Conservation (phyloP, 2,113 vertebrate species). For the Thamnophis sirtalis region DNA sequence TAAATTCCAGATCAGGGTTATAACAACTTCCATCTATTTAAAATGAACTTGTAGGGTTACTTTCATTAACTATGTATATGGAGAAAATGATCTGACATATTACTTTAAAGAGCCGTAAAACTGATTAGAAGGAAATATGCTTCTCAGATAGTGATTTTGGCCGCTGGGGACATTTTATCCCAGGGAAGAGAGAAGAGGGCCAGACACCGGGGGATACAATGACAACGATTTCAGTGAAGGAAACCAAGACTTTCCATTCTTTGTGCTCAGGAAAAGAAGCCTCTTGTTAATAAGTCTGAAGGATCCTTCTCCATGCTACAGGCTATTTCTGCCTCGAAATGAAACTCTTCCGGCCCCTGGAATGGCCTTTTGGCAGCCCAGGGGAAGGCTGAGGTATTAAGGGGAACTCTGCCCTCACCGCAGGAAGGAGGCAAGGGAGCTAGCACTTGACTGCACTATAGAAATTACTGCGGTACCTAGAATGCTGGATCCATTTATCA, state of each 20-base stretch:
- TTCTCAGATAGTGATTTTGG: conserved; percentile 66
- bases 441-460: conserved; percentile 79
- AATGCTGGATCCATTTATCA: conserved; percentile 82
- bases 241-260: conserved; percentile 11
- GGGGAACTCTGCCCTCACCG: conserved; percentile 75
- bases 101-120: conserved; percentile 83
- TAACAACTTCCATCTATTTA: conserved; percentile 86
- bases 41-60: conserved; percentile 86
- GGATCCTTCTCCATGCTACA: conserved; percentile 18
- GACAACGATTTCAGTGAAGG: neutral
- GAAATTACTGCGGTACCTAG: conserved; percentile 83
- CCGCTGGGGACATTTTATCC: conserved; percentile 58
- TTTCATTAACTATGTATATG: conserved; percentile 85
- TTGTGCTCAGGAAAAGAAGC: conserved; percentile 44
- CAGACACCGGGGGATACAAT: conserved; percentile 4
- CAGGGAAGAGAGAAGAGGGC: conserved; percentile 36
- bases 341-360: conserved; percentile 46
- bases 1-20: conserved; percentile 85
- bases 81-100: conserved; percentile 82
- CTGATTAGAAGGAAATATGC: conserved; percentile 81
- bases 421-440: conserved; percentile 73
- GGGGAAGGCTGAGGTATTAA: conserved; percentile 68
- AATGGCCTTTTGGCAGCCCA: conserved; percentile 62
- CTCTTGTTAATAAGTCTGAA: conserved; percentile 62
- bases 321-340: conserved; percentile 68